These are phyloP conservation scores for Labeo calbasu DNA, from an alignment of 2,797 vertebrate species.

Conservation along the genomic window DNA sequence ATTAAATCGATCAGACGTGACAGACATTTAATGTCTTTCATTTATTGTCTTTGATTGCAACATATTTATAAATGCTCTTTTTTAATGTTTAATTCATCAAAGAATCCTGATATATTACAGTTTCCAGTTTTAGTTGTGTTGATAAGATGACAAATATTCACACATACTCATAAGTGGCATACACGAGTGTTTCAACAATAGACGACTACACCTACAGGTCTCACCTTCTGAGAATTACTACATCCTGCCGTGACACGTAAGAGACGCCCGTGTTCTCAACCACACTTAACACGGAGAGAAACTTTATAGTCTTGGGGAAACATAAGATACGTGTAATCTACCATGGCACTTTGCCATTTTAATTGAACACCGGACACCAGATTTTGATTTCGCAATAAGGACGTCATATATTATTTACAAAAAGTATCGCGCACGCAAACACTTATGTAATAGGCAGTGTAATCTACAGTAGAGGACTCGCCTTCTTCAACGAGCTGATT, in stretches of 20 bases:
- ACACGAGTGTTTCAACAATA: background rate
- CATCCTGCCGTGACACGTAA: slow-evolving; percentile 39
- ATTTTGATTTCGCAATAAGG: background rate
- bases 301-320: background rate
- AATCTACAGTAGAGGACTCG: background rate
- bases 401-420: background rate
- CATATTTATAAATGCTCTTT: background rate
- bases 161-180: background rate
- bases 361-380: background rate
- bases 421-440: background rate
- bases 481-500: slow-evolving; percentile 16
- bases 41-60: background rate
- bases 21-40: background rate
- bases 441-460: background rate
- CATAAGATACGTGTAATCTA: background rate
- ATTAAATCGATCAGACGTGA: background rate
- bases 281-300: slow-evolving; percentile 34
- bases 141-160: background rate
- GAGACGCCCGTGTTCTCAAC: slow-evolving; percentile 32
- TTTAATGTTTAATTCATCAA: background rate
- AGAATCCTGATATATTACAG: background rate
- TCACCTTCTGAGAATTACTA: background rate
- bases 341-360: background rate
- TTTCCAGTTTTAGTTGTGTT: background rate
- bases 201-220: no score